These are phyloP conservation scores for Falco cherrug DNA, from an alignment of 2,797 vertebrate genomes.

Conservation along the genomic window DNA sequence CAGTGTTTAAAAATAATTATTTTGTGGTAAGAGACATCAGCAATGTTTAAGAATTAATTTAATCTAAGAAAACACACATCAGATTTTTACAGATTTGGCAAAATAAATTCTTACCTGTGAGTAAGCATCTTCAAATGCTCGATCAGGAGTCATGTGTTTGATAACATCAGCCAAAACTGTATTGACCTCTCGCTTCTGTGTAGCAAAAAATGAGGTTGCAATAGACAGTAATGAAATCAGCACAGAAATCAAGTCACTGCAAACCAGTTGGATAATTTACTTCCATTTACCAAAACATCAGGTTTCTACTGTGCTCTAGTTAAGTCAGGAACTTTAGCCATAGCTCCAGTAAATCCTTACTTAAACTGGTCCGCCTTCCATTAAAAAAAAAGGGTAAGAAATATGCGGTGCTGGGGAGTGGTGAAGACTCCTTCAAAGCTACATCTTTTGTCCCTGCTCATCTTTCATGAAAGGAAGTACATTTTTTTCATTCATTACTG, in stretches of 20 bases:
- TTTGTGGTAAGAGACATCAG: neutral
- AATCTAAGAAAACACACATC: neutral
- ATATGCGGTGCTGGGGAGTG: neutral
- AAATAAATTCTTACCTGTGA: constrained; percentile 82
- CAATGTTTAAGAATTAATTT: neutral
- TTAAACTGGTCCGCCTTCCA: neutral
- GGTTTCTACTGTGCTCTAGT: neutral
- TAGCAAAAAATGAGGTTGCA: neutral
- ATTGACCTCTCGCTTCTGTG: constrained; percentile 94
- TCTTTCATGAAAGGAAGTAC: neutral
- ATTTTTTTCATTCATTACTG: neutral
- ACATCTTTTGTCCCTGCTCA: neutral
- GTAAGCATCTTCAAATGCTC: constrained; percentile 95
- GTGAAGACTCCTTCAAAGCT: neutral
- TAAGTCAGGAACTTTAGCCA: neutral
- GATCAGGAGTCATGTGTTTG: constrained; percentile 97
- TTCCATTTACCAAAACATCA: constrained; percentile 5
- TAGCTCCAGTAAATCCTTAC: neutral
- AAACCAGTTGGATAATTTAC: neutral
- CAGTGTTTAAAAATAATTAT: neutral
- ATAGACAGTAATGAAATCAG: neutral
- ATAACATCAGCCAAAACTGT: constrained; percentile 94
- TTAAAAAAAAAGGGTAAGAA: neutral
- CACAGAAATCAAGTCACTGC: neutral
- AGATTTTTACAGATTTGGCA: neutral